These are phyloP conservation scores for Hypselothyrea guttata DNA, from an alignment of 2,888 invertebrate genomes.

Conservation along the genomic window DNA sequence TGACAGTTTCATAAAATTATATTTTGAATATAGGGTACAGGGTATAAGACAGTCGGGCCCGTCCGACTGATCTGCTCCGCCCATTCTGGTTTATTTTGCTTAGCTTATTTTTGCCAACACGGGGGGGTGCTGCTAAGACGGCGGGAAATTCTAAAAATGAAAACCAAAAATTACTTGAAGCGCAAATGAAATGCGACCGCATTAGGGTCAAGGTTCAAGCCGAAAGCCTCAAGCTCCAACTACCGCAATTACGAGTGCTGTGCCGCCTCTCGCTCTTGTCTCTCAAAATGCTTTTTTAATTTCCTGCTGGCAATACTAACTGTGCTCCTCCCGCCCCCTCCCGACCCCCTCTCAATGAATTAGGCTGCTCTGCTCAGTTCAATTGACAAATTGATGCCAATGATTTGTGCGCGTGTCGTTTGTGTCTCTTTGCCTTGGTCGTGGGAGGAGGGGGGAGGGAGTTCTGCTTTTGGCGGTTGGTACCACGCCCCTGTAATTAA, in stretches of 20 bases:
- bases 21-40: too few relatives aligned
- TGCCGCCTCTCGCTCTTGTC: background rate
- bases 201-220: conserved; percentile 28
- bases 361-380: background rate
- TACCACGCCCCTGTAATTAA: conserved; percentile 12
- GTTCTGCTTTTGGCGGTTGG: too few relatives aligned
- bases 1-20: too few relatives aligned
- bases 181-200: conserved; percentile 8
- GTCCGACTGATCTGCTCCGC: too few relatives aligned
- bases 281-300: conserved; percentile 49
- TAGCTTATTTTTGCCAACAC: background rate
- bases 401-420: conserved; percentile 40
- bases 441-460: too few relatives aligned
- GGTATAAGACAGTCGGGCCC: too few relatives aligned
- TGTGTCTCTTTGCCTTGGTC: conserved; percentile 7
- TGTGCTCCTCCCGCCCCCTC: background rate
- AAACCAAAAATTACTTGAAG: conserved; percentile 14
- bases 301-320: conserved; percentile 39
- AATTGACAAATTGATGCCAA: conserved; percentile 47
- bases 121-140: conserved; percentile 13
- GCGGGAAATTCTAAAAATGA: conserved; percentile 18
- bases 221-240: background rate
- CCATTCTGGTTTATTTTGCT: too few relatives aligned
- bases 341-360: background rate
- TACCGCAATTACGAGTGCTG: too few relatives aligned